Conservation (phyloP, 1,140 invertebrate species). For the Drosophila sulfurigaster region DNA sequence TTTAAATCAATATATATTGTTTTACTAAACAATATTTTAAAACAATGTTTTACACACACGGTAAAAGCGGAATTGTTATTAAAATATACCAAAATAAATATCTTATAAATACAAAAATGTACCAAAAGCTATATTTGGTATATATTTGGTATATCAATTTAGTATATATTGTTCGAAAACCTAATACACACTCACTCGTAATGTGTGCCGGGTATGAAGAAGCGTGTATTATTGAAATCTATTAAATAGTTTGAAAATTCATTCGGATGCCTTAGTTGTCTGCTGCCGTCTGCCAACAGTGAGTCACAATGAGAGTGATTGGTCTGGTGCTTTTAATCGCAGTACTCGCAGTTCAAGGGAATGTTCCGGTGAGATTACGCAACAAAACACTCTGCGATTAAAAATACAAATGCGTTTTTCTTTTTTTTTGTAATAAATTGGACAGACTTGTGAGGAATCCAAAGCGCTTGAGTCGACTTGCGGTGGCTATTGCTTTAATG, state of each 20-base stretch:
- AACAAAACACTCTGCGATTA: conserved; percentile 4
- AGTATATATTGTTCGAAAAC: too few species aligned
- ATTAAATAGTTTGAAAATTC: background rate
- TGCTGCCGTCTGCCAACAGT: background rate
- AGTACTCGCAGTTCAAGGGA: background rate
- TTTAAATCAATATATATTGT: too few species aligned
- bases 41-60: too few species aligned
- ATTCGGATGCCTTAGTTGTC: background rate
- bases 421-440: background rate
- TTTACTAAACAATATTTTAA: too few species aligned
- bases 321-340: background rate
- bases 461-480: background rate
- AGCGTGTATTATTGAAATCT: background rate
- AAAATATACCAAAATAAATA: too few species aligned
- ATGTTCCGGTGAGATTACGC: background rate
- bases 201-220: background rate
- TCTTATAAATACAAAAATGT: too few species aligned
- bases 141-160: too few species aligned
- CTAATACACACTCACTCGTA: background rate
- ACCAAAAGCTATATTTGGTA: too few species aligned
- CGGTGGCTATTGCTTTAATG: background rate
- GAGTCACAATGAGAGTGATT: background rate
- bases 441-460: background rate
- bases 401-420: background rate
- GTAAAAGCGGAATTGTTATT: too few species aligned